These are phyloP conservation scores for Oxyruncus cristatus DNA, from an alignment of 2,113 vertebrate genomes.

Conservation along the genomic window DNA sequence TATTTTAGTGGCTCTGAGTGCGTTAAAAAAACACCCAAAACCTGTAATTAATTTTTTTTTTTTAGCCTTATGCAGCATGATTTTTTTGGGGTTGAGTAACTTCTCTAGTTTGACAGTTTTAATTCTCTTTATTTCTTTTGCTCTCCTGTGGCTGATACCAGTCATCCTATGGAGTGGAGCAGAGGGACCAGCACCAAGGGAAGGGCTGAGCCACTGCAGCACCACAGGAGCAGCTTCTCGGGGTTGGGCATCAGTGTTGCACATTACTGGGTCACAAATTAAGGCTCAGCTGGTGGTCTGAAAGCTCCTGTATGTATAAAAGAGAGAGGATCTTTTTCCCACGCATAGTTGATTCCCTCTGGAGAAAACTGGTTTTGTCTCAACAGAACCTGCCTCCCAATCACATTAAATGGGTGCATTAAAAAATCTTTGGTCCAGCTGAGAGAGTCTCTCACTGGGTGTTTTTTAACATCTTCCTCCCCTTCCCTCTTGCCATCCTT, in stretches of 20 bases:
- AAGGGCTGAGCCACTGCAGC: rapidly evolving
- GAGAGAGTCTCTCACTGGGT: rapidly evolving
- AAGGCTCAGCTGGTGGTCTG: neutral
- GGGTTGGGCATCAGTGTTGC: rapidly evolving
- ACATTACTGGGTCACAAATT: rapidly evolving
- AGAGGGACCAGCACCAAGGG: rapidly evolving
- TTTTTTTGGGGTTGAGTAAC: neutral
- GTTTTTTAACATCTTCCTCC: neutral
- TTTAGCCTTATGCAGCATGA: rapidly evolving
- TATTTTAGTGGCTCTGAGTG: neutral
- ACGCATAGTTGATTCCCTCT: neutral
- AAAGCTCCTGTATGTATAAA: neutral
- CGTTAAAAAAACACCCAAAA: neutral
- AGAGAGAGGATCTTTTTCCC: neutral
- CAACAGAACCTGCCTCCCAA: rapidly evolving
- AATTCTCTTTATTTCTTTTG: neutral
- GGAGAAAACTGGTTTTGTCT: neutral
- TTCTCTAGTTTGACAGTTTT: neutral
- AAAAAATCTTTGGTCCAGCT: neutral
- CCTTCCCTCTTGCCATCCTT: neutral
- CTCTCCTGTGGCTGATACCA: rapidly evolving
- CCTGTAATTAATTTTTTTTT: neutral
- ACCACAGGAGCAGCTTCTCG: rapidly evolving
- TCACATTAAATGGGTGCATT: rapidly evolving
- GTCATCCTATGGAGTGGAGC: rapidly evolving